Base-by-base conservation (phyloP, 1,140 invertebrate species). In the Radopholus similis region DNA sequence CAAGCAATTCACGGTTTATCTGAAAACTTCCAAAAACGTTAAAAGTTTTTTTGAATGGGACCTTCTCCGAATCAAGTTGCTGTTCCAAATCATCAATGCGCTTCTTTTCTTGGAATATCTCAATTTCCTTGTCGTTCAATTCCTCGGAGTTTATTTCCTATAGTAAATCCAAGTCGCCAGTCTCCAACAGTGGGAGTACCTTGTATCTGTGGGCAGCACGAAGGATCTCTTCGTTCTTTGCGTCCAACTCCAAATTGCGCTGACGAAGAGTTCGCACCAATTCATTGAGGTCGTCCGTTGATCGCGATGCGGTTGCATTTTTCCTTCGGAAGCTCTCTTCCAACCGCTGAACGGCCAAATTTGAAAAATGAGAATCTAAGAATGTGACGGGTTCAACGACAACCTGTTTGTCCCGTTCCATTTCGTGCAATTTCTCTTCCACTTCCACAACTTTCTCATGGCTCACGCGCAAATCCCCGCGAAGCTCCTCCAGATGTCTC, bases 81-180 rank as follows among this genome's bases (percentile, higher is more conserved):
- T 40, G 37, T 4, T 62, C 40, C 42, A 28, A 28, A 11, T 34
- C 34, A 5, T 62, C 58, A 15, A 62, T 21, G 32, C 18, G 4
- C 8, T 23, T 26, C 6, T 5, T 4, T 15, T 38, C 9, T 60
- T 40, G 2, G 9, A 40, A 40, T 26, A 60, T 21, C 44, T 60
- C 58, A 2, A 47, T 47, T 21, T 62, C 58, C n/a, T 47, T 62
- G 9, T 15, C 49, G n/a, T 47, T 49, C 42, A 21, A 23, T 62
- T 62, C 58, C 32, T 62, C 58, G 18, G 26, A 30, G 18, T 62
- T 35, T 23, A 62, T 23, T 28, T 62, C 58, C 58, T 62, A n/a
- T n/a, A n/a, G n/a, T n/a, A 28, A 44, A 58, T 35, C 6, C 11
- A n/a, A n/a, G 5, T 40, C 5, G 21, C 8, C 32, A 23, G 11